These are phyloP conservation scores for Gadopsis bispinosus DNA, from an alignment of 2,797 vertebrate genomes.

Conservation along the genomic window DNA sequence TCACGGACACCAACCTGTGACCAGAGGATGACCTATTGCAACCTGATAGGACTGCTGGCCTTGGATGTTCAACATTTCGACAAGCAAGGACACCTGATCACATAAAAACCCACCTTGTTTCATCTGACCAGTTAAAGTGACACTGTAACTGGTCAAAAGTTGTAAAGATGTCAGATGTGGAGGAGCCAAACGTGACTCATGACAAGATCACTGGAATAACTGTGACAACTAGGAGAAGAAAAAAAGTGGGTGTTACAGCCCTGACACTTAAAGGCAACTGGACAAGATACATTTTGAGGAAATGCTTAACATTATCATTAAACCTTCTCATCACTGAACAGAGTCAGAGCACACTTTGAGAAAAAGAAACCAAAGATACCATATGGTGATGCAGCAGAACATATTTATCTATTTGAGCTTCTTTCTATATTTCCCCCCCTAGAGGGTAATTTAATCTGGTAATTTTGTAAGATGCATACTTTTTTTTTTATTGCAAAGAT, in stretches of 20 bases:
- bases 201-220: not conserved
- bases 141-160: not conserved
- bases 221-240: not conserved
- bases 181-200: not conserved
- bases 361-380: slow-evolving; percentile 15
- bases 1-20: slow-evolving; percentile 95
- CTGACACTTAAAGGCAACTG: not conserved
- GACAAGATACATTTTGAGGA: not conserved
- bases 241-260: not conserved
- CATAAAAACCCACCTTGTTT: not conserved
- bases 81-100: not conserved
- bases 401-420: not conserved
- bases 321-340: not conserved
- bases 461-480: not conserved
- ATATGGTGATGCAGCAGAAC: not conserved
- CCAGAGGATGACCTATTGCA: slow-evolving; percentile 5
- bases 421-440: not conserved
- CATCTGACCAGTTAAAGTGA: not conserved
- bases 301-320: too few species aligned
- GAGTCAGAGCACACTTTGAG: not conserved
- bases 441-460: not conserved
- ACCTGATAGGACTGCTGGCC: not conserved
- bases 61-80: slow-evolving; percentile 18
- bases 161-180: not conserved
- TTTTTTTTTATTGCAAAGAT: not conserved